phyloP scores from a whole-genome alignment of 2,797 vertebrate genomes.

The Smutsia gigantea region DNA sequence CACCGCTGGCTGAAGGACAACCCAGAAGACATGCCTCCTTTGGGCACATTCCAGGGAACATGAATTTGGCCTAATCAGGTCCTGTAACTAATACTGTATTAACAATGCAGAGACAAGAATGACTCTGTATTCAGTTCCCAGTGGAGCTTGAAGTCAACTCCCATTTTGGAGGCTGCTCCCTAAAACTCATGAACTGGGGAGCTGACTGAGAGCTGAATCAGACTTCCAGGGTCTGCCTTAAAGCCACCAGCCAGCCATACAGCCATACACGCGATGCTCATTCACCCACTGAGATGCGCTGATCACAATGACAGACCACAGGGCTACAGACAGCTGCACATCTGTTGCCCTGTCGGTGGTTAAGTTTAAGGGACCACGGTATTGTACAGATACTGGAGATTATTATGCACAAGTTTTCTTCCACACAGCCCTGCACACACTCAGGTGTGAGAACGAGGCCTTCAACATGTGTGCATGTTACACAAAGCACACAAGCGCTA shows the following conservation, averaged over 20 bases:
- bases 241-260: accelerated
- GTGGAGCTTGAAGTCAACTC: not conserved
- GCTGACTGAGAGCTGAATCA: not conserved
- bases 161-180: not conserved
- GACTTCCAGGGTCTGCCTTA: not conserved
- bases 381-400: accelerated
- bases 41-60: not conserved
- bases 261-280: accelerated
- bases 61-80: not conserved
- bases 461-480: accelerated
- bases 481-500: not conserved
- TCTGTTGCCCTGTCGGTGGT: not conserved
- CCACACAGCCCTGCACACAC: not conserved
- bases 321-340: accelerated
- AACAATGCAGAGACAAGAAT: not conserved
- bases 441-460: accelerated
- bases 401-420: accelerated
- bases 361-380: accelerated
- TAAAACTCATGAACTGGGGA: not conserved
- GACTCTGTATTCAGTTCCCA: not conserved
- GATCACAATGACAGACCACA: accelerated
- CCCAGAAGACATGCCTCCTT: accelerated
- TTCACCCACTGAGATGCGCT: accelerated
- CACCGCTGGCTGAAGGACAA: not conserved
- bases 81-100: not conserved